Conservation (phyloP, 1,140 invertebrate genomes). For the Dreissena polymorpha region DNA sequence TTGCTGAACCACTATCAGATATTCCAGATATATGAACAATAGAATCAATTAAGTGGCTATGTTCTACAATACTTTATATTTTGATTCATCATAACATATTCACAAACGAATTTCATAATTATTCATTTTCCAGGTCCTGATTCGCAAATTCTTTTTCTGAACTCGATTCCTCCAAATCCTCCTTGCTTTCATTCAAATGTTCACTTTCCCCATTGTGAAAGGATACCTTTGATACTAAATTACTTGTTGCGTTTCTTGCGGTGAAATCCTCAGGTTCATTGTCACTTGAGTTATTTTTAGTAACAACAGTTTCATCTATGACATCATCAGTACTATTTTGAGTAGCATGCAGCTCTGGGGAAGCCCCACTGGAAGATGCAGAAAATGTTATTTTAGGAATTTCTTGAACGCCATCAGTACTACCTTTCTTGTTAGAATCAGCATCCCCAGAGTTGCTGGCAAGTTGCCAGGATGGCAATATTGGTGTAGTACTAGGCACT, state of each 20-base stretch:
- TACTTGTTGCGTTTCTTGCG: constrained; percentile 1
- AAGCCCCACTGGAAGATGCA: not conserved
- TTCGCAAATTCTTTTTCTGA: not conserved
- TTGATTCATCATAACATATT: no score
- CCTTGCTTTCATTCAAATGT: not conserved
- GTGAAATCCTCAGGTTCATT: constrained; percentile 13
- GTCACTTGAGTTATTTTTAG: constrained; percentile 4
- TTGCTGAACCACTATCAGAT: no score
- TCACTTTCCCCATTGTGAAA: constrained; percentile 21
- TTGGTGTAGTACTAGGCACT: constrained; percentile 60
- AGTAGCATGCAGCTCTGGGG: not conserved
- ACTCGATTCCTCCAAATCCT: not conserved
- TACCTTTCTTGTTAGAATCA: constrained; percentile 31
- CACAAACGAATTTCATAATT: no score
- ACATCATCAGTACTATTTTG: constrained; percentile 20
- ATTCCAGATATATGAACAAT: no score
- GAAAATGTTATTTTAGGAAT: constrained; percentile 22
- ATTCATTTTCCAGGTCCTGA: not conserved
- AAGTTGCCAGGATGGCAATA: constrained; percentile 70
- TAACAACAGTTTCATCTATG: constrained; percentile 20
- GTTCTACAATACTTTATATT: no score
- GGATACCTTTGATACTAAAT: not conserved
- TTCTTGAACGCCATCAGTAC: not conserved
- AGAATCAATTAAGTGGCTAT: no score
- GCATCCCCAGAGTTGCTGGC: constrained; percentile 37